Evolutionary conservation across 2,113 vertebrate species (phyloP).

Genomic region (Hiodon tergisus): DNA sequence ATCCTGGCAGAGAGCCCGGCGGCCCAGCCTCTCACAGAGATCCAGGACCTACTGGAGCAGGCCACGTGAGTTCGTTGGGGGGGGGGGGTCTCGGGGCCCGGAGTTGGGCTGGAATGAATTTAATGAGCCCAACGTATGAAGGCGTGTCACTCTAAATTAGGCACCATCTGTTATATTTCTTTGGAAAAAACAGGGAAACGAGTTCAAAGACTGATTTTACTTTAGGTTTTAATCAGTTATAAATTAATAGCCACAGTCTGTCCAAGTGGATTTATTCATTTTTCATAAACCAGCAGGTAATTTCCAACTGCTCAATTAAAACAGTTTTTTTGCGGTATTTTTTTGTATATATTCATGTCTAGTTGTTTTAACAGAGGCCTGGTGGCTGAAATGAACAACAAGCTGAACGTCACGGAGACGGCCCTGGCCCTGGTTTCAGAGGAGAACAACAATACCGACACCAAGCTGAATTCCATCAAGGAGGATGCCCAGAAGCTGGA

Average conservation of each 20-base stretch:
- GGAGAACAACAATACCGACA: slow-evolving; percentile 60
- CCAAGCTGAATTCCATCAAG: slow-evolving; percentile 62
- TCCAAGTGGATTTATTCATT: too few relatives aligned
- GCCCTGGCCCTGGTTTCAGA: slow-evolving; percentile 58
- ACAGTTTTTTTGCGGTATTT: too few relatives aligned
- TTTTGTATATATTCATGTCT: neutral
- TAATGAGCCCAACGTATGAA: neutral
- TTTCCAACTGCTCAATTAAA: too few relatives aligned
- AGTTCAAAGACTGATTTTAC: too few relatives aligned
- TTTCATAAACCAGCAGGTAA: too few relatives aligned
- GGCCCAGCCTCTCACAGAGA: slow-evolving; percentile 77
- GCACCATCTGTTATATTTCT: neutral
- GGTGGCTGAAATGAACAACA: slow-evolving; percentile 69
- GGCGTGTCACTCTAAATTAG: neutral
- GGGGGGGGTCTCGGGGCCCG: neutral
- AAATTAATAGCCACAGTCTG: too few relatives aligned
- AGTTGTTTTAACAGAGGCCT: slow-evolving; percentile 68
- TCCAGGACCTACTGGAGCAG: slow-evolving; percentile 82
- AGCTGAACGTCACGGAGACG: slow-evolving; percentile 70
- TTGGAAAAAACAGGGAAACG: too few relatives aligned
- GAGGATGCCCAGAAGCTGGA: slow-evolving; percentile 75
- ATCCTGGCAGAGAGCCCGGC: slow-evolving; percentile 80
- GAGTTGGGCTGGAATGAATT: neutral
- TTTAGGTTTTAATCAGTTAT: too few relatives aligned
- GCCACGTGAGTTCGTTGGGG: slow-evolving; percentile 72